A percentile compares a stretch with the other conserved stretches of the same genome.
These are phyloP conservation scores for Charaxes varanes DNA, from an alignment of 1,140 invertebrate genomes.

Conservation along the genomic window DNA sequence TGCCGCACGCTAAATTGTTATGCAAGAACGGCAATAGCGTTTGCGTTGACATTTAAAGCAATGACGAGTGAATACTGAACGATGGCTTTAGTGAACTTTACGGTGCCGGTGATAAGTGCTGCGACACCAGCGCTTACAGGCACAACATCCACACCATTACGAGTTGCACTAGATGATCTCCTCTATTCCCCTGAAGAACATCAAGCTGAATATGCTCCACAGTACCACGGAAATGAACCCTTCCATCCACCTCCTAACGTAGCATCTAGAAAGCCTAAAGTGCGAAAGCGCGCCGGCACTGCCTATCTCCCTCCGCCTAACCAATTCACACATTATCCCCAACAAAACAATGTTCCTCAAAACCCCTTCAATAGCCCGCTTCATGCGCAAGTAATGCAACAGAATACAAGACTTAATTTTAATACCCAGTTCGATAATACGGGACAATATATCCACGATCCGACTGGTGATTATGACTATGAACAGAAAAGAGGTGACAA, in stretches of 20 bases:
- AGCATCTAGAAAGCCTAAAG: constrained; percentile 44
- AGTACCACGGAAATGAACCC: constrained; percentile 45
- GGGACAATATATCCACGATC: constrained; percentile 61
- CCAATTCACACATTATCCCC: constrained; percentile 55
- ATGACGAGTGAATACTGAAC: constrained; percentile 45
- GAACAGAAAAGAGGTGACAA: constrained; percentile 49
- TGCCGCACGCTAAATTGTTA: constrained; percentile 40
- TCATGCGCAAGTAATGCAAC: constrained; percentile 54
- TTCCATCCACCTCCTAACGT: constrained; percentile 44
- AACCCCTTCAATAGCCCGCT: constrained; percentile 50
- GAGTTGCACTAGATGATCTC: constrained; percentile 51
- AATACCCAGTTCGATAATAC: constrained; percentile 51
- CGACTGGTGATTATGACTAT: constrained; percentile 64
- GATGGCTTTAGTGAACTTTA: constrained; percentile 63
- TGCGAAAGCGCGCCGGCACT: constrained; percentile 60
- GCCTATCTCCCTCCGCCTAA: constrained; percentile 59
- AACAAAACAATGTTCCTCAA: constrained; percentile 40
- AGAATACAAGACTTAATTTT: constrained; percentile 48
- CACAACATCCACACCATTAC: constrained; percentile 39
- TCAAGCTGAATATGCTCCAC: constrained; percentile 38
- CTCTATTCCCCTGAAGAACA: constrained; percentile 54
- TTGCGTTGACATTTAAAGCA: constrained; percentile 49
- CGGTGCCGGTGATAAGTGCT: constrained; percentile 36
- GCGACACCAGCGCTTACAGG: constrained; percentile 41
- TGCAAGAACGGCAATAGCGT: constrained; percentile 42